A percentile compares a stretch with the other conserved stretches of the same genome.
These are phyloP conservation scores for Drosophila pruinosa DNA, from an alignment of 1,140 invertebrate species.

Conservation along the genomic window DNA sequence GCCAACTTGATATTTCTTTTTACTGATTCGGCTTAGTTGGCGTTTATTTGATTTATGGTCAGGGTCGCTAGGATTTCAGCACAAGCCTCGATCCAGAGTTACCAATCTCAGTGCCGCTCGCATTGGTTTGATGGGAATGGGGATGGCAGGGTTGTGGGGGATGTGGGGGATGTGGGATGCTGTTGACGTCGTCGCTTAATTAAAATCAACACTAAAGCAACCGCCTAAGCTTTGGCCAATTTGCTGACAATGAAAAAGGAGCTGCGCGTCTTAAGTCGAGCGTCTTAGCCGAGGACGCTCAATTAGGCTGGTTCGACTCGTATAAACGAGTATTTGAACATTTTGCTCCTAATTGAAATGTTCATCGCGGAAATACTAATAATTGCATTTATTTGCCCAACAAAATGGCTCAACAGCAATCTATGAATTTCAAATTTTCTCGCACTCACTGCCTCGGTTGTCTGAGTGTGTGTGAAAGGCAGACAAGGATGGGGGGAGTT, in stretches of 20 bases:
- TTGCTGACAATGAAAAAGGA: conserved; percentile 61
- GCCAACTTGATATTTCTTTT: conserved; percentile 13
- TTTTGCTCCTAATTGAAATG: conserved; percentile 53
- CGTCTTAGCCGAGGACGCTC: neutral
- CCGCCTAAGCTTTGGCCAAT: conserved; percentile 60
- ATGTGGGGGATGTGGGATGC: neutral
- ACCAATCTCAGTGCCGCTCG: conserved; percentile 15
- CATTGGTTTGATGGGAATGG: neutral
- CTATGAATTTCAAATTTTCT: conserved; percentile 72
- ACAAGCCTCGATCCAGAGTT: conserved; percentile 5
- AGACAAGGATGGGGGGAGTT: no score
- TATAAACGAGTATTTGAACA: neutral
- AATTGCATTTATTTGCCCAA: conserved; percentile 44
- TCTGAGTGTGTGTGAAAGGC: neutral
- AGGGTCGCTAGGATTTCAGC: conserved; percentile 65
- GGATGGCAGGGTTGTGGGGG: neutral
- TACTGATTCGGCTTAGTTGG: conserved; percentile 68
- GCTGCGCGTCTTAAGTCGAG: neutral
- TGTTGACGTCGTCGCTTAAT: conserved; percentile 43
- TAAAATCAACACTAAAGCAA: conserved; percentile 73
- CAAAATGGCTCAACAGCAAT: conserved; percentile 23
- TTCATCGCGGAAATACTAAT: conserved; percentile 55
- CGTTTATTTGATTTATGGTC: conserved; percentile 78
- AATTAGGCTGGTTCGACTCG: conserved; percentile 6
- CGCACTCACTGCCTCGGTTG: neutral